phyloP scores from a whole-genome alignment of 2,888 invertebrate genomes.

The Dendrolimus houi region DNA sequence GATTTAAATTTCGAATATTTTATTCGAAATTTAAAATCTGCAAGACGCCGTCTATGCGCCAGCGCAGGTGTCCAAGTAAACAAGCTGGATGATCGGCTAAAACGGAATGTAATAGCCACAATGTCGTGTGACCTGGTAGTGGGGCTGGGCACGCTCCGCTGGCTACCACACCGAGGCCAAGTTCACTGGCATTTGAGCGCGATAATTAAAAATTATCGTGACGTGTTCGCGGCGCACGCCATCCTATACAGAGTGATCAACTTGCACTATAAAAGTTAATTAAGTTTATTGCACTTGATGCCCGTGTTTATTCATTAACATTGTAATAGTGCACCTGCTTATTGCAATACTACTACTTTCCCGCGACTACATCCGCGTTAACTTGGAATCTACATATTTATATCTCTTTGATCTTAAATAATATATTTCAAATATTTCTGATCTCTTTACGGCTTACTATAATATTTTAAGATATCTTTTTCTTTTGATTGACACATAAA shows the following conservation, averaged over 20 bases:
- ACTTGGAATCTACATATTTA: no score
- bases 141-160: conserved; percentile 48
- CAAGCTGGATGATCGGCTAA: conserved; percentile 18
- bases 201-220: conserved; percentile 76
- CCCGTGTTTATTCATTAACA: conserved; percentile 1
- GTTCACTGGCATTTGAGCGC: conserved; percentile 75
- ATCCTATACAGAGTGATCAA: conserved; percentile 49
- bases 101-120: conserved; percentile 35
- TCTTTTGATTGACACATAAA: no score
- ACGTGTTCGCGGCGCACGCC: conserved; percentile 66
- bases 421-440: no score
- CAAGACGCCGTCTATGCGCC: neutral
- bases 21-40: no score
- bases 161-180: conserved; percentile 63
- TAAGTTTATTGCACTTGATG: conserved; percentile 12
- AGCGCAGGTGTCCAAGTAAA: conserved; percentile 25
- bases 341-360: no score
- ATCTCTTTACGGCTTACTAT: no score
- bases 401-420: no score
- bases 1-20: no score
- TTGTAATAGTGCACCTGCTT: neutral
- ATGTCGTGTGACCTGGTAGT: conserved; percentile 62
- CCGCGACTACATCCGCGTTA: no score
- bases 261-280: conserved; percentile 25
- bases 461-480: no score